Evolutionary conservation across 2,888 invertebrate species (phyloP).

Genomic region (Trachelus iudaicus): DNA sequence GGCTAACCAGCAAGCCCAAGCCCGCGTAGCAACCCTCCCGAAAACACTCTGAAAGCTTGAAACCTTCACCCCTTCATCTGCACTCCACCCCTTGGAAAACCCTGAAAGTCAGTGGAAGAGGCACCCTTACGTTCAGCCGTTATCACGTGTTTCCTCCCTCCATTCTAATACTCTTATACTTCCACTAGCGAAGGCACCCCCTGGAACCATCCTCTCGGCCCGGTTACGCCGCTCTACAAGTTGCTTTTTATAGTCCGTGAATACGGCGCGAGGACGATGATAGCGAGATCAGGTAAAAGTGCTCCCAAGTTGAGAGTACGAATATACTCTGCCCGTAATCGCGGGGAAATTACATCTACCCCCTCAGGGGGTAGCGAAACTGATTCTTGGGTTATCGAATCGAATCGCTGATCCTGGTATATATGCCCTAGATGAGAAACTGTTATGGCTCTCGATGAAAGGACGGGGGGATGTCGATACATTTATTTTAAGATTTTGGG

Average conservation of each 20-base stretch:
- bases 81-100: background rate
- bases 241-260: slow-evolving; percentile 20
- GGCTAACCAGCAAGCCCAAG: background rate
- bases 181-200: background rate
- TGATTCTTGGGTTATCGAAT: background rate
- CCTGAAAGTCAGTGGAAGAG: background rate
- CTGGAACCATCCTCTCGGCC: background rate
- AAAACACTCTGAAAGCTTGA: background rate
- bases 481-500: background rate
- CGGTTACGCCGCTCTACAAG: slow-evolving; percentile 7
- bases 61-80: background rate
- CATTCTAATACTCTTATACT: background rate
- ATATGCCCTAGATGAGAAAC: background rate
- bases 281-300: slow-evolving; percentile 26
- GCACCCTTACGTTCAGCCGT: slow-evolving; percentile 21
- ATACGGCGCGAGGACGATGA: slow-evolving; percentile 24
- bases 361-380: background rate
- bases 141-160: slow-evolving; percentile 42
- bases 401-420: background rate
- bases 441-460: background rate
- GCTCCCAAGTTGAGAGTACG: slow-evolving; percentile 22
- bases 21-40: background rate
- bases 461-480: background rate
- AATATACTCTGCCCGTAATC: background rate
- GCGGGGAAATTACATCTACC: background rate